Percentiles rank a stretch among this genome's conserved stretches.
Evolutionary conservation across 2,888 invertebrate genomes (phyloP).

Genomic region (Nomada hirtipes): DNA sequence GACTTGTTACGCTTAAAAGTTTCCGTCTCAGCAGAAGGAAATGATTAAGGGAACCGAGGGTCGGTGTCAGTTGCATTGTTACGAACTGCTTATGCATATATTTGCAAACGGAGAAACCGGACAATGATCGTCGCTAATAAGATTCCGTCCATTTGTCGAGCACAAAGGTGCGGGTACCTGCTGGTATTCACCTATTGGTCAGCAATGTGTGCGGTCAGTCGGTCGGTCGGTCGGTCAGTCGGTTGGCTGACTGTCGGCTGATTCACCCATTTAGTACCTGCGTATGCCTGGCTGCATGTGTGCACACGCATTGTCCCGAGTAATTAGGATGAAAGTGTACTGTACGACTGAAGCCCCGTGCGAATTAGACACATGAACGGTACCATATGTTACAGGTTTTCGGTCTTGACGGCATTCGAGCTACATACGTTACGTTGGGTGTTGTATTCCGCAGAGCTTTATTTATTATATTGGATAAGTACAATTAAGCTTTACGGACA

Average conservation of each 20-base stretch:
- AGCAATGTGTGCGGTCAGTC: conserved; percentile 65
- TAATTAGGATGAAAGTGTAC: conserved; percentile 54
- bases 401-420: not conserved
- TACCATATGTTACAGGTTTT: not conserved
- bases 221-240: conserved; percentile 75
- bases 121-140: conserved; percentile 50
- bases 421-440: not conserved
- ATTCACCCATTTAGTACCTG: conserved; percentile 64
- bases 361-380: conserved; percentile 20
- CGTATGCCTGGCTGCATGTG: conserved; percentile 22
- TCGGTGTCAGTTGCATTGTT: not conserved
- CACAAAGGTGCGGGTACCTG: conserved; percentile 44
- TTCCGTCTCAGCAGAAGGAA: too few relatives aligned
- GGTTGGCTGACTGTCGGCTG: conserved; percentile 63
- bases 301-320: conserved; percentile 38
- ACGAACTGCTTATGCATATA: not conserved
- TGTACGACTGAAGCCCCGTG: conserved; percentile 7
- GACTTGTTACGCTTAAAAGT: not conserved
- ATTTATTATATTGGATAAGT: too few relatives aligned
- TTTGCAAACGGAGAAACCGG: conserved; percentile 21
- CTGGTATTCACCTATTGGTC: conserved; percentile 58
- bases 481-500: too few relatives aligned
- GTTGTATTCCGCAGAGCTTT: too few relatives aligned
- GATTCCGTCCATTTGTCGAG: conserved; percentile 53
- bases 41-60: not conserved